A percentile compares a stretch with the other conserved stretches of the same genome.
These are phyloP conservation scores for Electrophaes corylata DNA, from an alignment of 2,888 invertebrate genomes.

Conservation along the genomic window DNA sequence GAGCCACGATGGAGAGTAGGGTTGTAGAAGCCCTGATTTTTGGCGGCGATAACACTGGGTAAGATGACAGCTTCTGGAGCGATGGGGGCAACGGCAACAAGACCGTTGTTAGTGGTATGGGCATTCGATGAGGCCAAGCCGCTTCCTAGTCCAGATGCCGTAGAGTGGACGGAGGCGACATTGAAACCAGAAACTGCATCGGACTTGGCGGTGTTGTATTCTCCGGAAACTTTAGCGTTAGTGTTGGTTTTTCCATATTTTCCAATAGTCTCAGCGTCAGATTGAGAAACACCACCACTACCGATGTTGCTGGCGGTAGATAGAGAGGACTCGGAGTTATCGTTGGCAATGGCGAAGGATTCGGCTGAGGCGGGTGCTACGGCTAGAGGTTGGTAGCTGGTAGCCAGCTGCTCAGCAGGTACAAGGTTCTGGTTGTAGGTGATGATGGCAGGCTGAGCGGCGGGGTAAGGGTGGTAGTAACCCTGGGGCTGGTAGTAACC, in stretches of 20 bases:
- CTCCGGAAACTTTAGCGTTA: conserved; percentile 59
- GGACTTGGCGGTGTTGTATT: conserved; percentile 61
- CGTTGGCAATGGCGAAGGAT: conserved; percentile 59
- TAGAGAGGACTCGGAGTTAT: conserved; percentile 54
- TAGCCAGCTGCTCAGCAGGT: conserved; percentile 38
- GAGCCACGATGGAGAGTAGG: conserved; percentile 47
- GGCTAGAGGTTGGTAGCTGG: conserved; percentile 49
- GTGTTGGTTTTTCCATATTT: conserved; percentile 57
- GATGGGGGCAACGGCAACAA: conserved; percentile 37
- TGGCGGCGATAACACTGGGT: conserved; percentile 52
- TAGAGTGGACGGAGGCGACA: conserved; percentile 14
- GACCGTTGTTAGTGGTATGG: conserved; percentile 43
- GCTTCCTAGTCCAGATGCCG: conserved; percentile 48
- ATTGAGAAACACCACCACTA: conserved; percentile 55
- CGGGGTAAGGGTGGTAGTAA: conserved; percentile 63
- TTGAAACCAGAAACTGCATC: conserved; percentile 59
- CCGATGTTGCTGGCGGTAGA: conserved; percentile 60
- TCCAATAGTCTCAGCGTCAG: conserved; percentile 61
- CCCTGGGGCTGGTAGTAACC: conserved; percentile 59
- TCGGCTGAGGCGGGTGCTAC: conserved; percentile 54
- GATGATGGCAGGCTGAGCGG: conserved; percentile 63
- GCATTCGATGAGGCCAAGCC: conserved; percentile 59
- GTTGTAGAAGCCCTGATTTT: conserved; percentile 54
- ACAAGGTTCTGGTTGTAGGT: conserved; percentile 68
- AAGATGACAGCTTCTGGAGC: conserved; percentile 17